phyloP scores from a whole-genome alignment of 2,113 vertebrate genomes.

The Psittacula cyanocephala region DNA sequence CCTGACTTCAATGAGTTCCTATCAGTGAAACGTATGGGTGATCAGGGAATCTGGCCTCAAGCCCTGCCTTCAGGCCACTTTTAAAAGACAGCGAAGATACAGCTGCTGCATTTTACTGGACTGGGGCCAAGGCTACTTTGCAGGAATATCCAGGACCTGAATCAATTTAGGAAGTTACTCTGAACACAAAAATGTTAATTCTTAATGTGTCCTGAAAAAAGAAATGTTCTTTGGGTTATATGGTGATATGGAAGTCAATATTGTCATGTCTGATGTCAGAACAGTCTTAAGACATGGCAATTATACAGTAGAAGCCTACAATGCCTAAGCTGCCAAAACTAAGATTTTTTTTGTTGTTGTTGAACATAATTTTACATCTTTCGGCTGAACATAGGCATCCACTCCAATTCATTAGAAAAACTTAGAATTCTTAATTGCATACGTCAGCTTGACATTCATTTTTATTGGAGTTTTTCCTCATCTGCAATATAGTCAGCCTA shows the following conservation, averaged over 20 bases:
- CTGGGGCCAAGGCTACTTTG: neutral
- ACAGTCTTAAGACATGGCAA: neutral
- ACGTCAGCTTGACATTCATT: neutral
- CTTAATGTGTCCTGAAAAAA: neutral
- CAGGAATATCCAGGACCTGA: neutral
- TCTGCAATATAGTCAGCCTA: conserved; percentile 34
- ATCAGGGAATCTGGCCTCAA: neutral
- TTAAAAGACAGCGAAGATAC: neutral
- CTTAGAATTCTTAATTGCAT: neutral
- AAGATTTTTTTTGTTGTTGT: neutral
- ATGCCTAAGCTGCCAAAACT: neutral
- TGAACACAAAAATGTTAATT: neutral
- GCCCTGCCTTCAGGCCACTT: neutral
- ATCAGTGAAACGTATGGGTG: neutral
- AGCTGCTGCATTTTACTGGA: neutral
- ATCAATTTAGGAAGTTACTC: neutral
- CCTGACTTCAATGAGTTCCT: neutral
- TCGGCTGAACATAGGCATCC: neutral
- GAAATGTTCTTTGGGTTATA: neutral
- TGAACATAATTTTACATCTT: conserved; percentile 6
- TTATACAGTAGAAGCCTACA: neutral
- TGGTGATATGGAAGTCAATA: neutral
- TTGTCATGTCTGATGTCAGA: neutral
- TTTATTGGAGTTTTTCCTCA: conserved; percentile 18
- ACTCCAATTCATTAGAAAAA: conserved; percentile 33